A percentile compares a stretch with the other conserved stretches of the same genome.
Conservation (phyloP, 2,888 invertebrate genomes). For the Apamea crenata region DNA sequence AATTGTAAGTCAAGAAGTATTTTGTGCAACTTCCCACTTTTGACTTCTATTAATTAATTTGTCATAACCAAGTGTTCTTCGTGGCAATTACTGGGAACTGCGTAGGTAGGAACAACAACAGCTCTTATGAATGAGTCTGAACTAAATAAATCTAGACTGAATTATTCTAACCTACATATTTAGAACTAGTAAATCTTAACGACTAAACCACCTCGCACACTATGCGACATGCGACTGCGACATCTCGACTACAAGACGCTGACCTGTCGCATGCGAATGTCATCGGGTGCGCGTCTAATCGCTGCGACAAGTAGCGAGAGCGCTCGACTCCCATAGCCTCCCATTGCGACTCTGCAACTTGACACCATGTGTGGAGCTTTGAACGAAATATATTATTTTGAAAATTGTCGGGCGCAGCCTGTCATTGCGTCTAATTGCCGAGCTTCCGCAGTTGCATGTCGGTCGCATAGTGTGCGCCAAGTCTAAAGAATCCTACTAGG, state of each 20-base stretch:
- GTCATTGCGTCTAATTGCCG: too few species aligned
- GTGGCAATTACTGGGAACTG: not conserved
- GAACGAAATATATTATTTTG: too few species aligned
- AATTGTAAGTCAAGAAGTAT: too few species aligned
- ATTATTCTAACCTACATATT: not conserved
- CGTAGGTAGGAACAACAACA: not conserved
- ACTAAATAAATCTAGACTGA: not conserved
- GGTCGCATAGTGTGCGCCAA: not conserved
- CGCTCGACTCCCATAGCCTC: too few species aligned
- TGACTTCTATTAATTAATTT: not conserved
- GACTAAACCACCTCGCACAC: not conserved
- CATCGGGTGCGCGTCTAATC: too few species aligned
- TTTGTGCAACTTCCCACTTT: not conserved
- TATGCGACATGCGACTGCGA: not conserved
- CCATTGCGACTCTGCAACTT: too few species aligned
- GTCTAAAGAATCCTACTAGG: not conserved
- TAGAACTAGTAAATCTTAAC: not conserved
- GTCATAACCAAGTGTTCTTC: not conserved
- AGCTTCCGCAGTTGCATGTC: not conserved
- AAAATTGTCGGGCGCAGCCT: too few species aligned
- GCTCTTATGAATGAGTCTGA: conserved; percentile 2
- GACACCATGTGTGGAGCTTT: too few species aligned
- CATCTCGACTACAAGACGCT: not conserved
- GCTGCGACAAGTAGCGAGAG: too few species aligned
- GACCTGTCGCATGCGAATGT: not conserved